phyloP scores from a whole-genome alignment of 2,113 vertebrate species.

The Sylvilagus bachmani region DNA sequence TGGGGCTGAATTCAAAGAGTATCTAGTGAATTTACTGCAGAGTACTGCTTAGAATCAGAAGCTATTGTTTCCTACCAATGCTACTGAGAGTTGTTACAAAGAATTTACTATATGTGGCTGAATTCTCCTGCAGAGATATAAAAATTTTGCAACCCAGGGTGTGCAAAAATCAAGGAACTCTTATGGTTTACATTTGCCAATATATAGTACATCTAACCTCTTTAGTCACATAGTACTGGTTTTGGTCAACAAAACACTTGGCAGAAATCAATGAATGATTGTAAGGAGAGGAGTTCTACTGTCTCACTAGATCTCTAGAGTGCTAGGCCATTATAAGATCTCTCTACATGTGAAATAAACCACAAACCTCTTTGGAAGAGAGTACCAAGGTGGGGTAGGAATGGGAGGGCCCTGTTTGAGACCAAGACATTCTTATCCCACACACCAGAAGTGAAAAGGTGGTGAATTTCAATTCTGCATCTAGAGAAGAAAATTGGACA shows the following conservation, averaged over 20 bases:
- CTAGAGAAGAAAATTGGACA: slow-evolving; percentile 64
- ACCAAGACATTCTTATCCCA: neutral
- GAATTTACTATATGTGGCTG: neutral
- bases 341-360: slow-evolving; percentile 2
- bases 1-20: neutral
- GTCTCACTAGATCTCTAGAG: neutral
- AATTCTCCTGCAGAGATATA: neutral
- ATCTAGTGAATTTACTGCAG: neutral
- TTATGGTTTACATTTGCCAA: neutral
- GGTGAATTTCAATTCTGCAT: slow-evolving; percentile 66
- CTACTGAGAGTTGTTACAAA: neutral
- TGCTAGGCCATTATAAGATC: neutral
- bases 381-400: neutral
- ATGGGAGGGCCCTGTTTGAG: neutral
- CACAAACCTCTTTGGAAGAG: neutral
- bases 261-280: neutral
- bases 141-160: neutral
- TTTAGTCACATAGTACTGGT: neutral
- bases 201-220: neutral
- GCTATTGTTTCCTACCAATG: neutral
- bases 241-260: neutral
- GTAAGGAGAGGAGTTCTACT: neutral
- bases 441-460: slow-evolving; percentile 22
- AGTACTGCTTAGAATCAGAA: neutral
- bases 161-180: neutral